Evolutionary conservation across 2,888 invertebrate species (phyloP).

Genomic region (Drosophila ochracea): DNA sequence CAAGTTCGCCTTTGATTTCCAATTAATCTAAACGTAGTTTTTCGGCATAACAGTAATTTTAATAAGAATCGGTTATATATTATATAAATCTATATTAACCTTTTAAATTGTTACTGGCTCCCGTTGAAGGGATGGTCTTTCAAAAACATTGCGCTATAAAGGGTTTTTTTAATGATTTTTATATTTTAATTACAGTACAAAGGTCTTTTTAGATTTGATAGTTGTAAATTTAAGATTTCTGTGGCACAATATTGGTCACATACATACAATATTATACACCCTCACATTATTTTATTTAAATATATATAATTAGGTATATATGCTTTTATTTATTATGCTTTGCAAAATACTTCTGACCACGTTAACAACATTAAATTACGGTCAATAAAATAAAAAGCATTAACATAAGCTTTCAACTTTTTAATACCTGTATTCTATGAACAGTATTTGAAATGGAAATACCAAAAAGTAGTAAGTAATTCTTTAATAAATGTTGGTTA

Average conservation of each 20-base stretch:
- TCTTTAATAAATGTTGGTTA: not conserved
- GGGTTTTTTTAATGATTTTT: no score
- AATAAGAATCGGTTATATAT: no score
- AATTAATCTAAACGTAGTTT: not conserved
- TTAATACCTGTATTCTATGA: not conserved
- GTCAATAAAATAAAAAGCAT: not conserved
- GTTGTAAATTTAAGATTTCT: not conserved
- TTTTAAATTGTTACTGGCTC: not conserved
- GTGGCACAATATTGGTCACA: not conserved
- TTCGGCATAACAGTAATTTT: not conserved
- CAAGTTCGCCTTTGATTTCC: not conserved
- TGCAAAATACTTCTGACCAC: not conserved
- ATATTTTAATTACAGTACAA: no score
- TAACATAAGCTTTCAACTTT: not conserved
- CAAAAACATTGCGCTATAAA: not conserved
- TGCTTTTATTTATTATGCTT: not conserved
- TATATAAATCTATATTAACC: no score
- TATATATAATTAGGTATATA: not conserved
- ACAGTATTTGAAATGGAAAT: not conserved
- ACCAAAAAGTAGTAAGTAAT: not conserved
- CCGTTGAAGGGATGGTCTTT: not conserved
- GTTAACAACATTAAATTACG: not conserved
- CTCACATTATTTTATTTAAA: not conserved
- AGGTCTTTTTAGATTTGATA: no score
- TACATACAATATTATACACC: not conserved